phyloP scores from a whole-genome alignment of 2,888 invertebrate genomes.

The Brachylomia viminalis region DNA sequence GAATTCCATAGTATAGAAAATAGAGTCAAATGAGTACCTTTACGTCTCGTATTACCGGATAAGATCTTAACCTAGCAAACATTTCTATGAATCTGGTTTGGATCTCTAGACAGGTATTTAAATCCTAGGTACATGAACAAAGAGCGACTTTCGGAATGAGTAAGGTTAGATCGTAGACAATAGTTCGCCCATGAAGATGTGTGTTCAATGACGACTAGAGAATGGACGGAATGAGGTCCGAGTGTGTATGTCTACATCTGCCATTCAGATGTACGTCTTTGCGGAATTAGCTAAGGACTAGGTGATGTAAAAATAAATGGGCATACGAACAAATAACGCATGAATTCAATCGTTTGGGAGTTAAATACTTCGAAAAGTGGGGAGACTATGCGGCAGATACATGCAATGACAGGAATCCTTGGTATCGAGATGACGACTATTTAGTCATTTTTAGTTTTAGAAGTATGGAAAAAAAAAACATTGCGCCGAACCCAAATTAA shows the following conservation, averaged over 20 bases:
- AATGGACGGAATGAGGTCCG: conserved; percentile 48
- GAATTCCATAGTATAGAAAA: not conserved
- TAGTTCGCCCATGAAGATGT: conserved; percentile 66
- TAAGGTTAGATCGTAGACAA: conserved; percentile 67
- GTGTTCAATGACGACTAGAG: conserved; percentile 66
- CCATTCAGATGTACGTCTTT: conserved; percentile 13
- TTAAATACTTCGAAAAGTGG: not conserved
- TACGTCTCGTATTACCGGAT: conserved; percentile 6
- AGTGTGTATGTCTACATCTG: conserved; percentile 37
- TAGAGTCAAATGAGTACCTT: not conserved
- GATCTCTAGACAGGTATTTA: conserved; percentile 39
- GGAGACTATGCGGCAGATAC: not conserved
- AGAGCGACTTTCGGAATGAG: conserved; percentile 59
- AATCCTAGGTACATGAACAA: conserved; percentile 56
- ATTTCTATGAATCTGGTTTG: conserved; percentile 24
- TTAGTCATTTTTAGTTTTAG: not conserved
- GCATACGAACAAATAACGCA: not conserved
- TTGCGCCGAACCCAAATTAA: not conserved
- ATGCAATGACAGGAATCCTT: not conserved
- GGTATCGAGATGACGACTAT: not conserved
- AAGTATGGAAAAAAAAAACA: not conserved
- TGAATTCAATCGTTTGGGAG: not conserved
- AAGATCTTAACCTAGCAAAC: not conserved
- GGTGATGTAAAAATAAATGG: not conserved
- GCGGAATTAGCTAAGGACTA: not conserved